Percentiles rank a stretch among this genome's conserved stretches.
Evolutionary conservation across 2,797 vertebrate genomes (phyloP).

Genomic region (Hydrocynus forskahlii): DNA sequence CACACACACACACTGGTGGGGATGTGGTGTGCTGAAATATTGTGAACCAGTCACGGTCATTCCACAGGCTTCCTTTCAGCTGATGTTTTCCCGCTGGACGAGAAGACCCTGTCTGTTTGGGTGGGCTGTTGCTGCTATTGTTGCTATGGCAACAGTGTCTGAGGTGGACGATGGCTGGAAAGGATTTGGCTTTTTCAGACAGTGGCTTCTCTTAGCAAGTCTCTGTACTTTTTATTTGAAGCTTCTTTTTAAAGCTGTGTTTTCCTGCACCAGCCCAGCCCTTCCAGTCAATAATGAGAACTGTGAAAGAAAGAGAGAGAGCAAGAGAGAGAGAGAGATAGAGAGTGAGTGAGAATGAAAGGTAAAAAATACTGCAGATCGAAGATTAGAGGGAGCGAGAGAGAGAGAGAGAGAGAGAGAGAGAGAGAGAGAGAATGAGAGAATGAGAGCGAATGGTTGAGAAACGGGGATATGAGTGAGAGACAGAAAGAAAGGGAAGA

Average conservation of each 20-base stretch:
- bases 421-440: not conserved
- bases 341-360: not conserved
- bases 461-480: not conserved
- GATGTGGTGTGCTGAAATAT: conserved; percentile 53
- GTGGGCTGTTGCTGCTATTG: conserved; percentile 55
- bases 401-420: conserved; percentile 22
- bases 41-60: conserved; percentile 46
- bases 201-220: conserved; percentile 35
- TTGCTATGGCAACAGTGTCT: conserved; percentile 46
- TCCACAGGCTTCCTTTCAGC: conserved; percentile 52
- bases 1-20: conserved; percentile 7
- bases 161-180: conserved; percentile 54
- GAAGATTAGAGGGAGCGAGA: not conserved
- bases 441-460: not conserved
- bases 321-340: conserved; percentile 15
- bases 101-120: conserved; percentile 55
- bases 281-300: conserved; percentile 8
- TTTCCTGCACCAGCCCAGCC: not conserved
- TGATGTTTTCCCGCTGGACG: conserved; percentile 55
- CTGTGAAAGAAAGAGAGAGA: conserved; percentile 17
- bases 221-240: conserved; percentile 35
- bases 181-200: conserved; percentile 47
- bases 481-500: not conserved
- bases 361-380: not conserved
- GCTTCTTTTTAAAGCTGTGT: conserved; percentile 4